Evolutionary conservation across 2,113 vertebrate species (phyloP), one percentile per base, ranked within the genome.

Genomic region (Taurulus bubalis): DNA sequence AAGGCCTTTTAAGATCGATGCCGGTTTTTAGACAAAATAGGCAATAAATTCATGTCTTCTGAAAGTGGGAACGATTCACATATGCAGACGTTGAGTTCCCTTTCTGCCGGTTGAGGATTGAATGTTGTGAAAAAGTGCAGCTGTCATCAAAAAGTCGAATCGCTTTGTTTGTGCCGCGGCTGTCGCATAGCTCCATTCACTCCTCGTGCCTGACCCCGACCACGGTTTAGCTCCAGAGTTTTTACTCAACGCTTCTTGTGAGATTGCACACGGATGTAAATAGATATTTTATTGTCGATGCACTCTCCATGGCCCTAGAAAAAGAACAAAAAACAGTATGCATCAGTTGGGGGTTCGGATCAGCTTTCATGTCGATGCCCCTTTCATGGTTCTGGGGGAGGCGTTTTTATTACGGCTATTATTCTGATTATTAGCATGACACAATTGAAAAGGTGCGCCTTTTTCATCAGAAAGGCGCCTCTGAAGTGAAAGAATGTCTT

Each of bases 401-500:
- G 65, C 24, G 11, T 82, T 90, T 58, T 92, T 75, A 83, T 78
- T 78, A 70, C 82, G 38, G 79, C 75, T 89, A 38, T 87, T 75
- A 79, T 75, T 79, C 68, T 67, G 56, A 85, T 82, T 75, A 34
- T 88, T 82, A 80, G 59, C 79, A 87, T 79, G 79, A 76, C 55
- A 26, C 72, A 5, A 84, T 87, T 85, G 74, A 86, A 87, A 88
- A 73, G 49, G 73, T 84, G 40, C 70, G 80, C 86, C 79, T 86
- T 91, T 91, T 91, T 89, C 65, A 26, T 88, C 24, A 12, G 78
- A 90, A 92, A 90, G 89, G 75, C 89, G 89, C 89, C 85, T 72
- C 78, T 85, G 75, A 91, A 90, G 63, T 90, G 82, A 90, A 91
- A 91, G 85, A 93, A 91, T 93, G 90, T 93, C 80, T 92, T 91